phyloP scores from a whole-genome alignment of 2,113 vertebrate species.

The Poeciliopsis prolifica region DNA sequence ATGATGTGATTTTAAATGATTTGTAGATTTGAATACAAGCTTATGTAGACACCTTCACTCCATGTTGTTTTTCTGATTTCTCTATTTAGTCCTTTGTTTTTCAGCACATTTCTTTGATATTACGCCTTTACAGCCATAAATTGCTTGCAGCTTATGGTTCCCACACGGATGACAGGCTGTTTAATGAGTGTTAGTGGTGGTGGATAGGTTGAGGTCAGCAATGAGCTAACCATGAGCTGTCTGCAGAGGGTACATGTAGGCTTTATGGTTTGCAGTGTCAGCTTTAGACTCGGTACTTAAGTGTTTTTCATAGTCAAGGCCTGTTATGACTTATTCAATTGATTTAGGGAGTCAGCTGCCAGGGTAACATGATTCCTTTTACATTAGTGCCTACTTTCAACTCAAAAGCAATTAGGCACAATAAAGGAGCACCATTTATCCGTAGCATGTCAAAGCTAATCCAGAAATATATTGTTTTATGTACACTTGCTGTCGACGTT shows the following conservation, averaged over 20 bases:
- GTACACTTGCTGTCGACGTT: background rate
- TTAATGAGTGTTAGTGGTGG: slow-evolving; percentile 54
- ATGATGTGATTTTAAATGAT: background rate
- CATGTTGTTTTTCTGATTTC: too few species aligned
- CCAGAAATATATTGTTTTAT: background rate
- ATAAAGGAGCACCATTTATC: slow-evolving; percentile 6
- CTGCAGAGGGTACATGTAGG: slow-evolving; percentile 22
- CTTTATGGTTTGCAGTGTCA: slow-evolving; percentile 22
- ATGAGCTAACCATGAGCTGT: slow-evolving; percentile 32
- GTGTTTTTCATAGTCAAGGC: slow-evolving; percentile 35
- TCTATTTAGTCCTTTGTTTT: too few species aligned
- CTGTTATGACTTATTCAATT: slow-evolving; percentile 48
- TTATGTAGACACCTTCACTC: too few species aligned
- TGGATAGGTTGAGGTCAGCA: slow-evolving; percentile 55
- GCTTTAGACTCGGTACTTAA: slow-evolving; percentile 23
- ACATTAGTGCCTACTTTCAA: slow-evolving; percentile 35
- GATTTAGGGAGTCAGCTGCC: slow-evolving; percentile 48
- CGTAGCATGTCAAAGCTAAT: background rate
- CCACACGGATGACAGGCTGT: slow-evolving; percentile 47
- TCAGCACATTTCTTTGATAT: too few species aligned
- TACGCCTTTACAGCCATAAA: background rate
- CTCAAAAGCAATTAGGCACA: slow-evolving; percentile 9
- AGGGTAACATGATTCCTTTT: slow-evolving; percentile 31
- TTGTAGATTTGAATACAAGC: background rate
- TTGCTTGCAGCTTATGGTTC: slow-evolving; percentile 22